Percentiles rank a stretch among this genome's conserved stretches.
phyloP scores from a whole-genome alignment of 2,888 invertebrate genomes.

The Oxyteleia sp. region DNA sequence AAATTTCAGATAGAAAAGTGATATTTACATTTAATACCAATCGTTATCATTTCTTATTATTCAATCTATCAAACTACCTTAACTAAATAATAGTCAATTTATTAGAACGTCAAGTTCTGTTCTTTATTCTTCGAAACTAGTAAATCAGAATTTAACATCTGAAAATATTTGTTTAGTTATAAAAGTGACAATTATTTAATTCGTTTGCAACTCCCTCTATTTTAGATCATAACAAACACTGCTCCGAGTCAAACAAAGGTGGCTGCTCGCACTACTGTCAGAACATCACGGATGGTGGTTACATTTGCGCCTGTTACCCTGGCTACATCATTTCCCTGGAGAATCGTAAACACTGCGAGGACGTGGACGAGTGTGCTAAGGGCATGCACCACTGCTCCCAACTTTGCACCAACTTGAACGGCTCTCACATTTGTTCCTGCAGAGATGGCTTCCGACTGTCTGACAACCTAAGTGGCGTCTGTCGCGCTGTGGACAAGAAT shows the following conservation, averaged over 20 bases:
- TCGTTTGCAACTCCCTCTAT: no score
- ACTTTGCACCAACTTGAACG: constrained; percentile 96
- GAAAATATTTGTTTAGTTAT: no score
- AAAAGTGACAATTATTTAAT: no score
- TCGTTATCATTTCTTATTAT: no score
- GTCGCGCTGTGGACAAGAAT: constrained; percentile 90
- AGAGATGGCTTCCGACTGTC: constrained; percentile 93
- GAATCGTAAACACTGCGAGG: constrained; percentile 95
- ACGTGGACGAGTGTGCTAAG: constrained; percentile 95
- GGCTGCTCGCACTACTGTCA: constrained; percentile 98
- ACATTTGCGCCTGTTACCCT: constrained; percentile 96
- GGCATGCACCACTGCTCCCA: constrained; percentile 97
- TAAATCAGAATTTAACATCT: no score
- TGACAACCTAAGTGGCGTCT: constrained; percentile 94
- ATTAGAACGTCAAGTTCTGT: no score
- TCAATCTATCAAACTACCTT: no score
- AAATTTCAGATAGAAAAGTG: no score
- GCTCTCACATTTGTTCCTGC: constrained; percentile 95
- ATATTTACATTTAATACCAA: no score
- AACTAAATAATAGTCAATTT: no score
- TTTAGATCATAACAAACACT: constrained; percentile 87
- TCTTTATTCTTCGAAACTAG: no score
- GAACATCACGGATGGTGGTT: constrained; percentile 94
- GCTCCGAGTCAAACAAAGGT: constrained; percentile 89
- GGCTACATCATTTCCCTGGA: constrained; percentile 94